Base-by-base conservation (phyloP, 2,113 vertebrate species). In the Apus apus region DNA sequence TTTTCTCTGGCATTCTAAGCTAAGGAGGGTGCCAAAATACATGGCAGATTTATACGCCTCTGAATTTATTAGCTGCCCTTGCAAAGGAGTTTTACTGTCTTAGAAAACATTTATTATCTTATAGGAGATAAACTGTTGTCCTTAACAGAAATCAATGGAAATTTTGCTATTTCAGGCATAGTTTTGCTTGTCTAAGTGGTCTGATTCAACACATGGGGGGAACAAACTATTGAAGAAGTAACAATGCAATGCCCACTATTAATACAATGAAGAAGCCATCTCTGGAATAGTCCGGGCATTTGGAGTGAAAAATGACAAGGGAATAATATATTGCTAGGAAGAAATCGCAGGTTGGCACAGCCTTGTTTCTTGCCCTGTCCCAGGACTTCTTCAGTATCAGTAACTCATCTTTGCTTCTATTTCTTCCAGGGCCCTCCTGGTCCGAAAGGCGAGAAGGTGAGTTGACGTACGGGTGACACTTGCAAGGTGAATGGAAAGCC, bases 371-470 rank as follows among this genome's bases (percentile, higher is more conserved):
- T 50, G 19, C 50, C 5, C 15, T 15, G 13, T 85, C 23, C 16
- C 9, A n/a, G 34, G 58, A 58, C 10, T 90, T 79, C 30, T 23
- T 45, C 76, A 45, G 17, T 21, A 29, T 61, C 26, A 60, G 15
- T 85, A 72, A 96, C 13, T 84, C 54, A 56, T 88, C 8, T 68
- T 54, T 94, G 75, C 88, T 78, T 75, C 66, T 96, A 14, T 97
- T 96, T 96, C 92, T 97, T 90, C 76, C 93, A 99, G 99, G 99
- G 99, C 48, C 97, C 99, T 96, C 98, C 99, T 82, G 99, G 99
- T 98, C 98, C 97, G 71, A 98, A 99, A 98, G 99, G 99, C 92
- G 99, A 99, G 89, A 99, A 99, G 99, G 99, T 99, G 97, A 99
- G 98, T 98, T 81, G 94, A 89, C n/a, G 18, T 54, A 75, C 25